Conservation (phyloP, 1,140 invertebrate genomes). For the Helicorthomorpha holstii region DNA sequence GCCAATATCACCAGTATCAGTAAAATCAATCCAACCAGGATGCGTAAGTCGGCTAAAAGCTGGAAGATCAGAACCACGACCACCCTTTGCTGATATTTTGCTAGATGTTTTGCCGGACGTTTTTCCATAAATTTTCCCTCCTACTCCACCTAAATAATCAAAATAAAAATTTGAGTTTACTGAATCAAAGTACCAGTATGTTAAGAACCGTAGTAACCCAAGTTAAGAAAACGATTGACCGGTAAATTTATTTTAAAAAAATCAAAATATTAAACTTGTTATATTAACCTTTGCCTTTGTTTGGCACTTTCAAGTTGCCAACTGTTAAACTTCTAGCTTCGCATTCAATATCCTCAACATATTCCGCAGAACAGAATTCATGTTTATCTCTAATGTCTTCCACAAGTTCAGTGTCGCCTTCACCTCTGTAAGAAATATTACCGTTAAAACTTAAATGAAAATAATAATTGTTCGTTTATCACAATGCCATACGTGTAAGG, state of each 20-base stretch:
- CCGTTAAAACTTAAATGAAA: not conserved
- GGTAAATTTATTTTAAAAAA: not conserved
- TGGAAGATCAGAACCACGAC: too few relatives aligned
- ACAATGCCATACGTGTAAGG: conserved; percentile 11
- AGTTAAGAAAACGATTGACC: too few relatives aligned
- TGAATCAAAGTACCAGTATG: too few relatives aligned
- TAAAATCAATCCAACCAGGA: conserved; percentile 9
- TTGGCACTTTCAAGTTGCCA: not conserved
- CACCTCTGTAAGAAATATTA: not conserved
- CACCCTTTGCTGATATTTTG: too few relatives aligned
- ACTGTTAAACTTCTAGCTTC: not conserved
- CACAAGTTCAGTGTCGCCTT: conserved; percentile 21
- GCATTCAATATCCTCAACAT: conserved; percentile 18
- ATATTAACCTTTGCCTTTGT: not conserved
- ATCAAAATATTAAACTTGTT: not conserved
- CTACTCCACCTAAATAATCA: too few relatives aligned
- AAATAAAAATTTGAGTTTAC: too few relatives aligned
- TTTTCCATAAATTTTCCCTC: too few relatives aligned
- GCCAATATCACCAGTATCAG: conserved; percentile 11
- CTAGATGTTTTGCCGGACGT: too few relatives aligned
- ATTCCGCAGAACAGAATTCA: conserved; percentile 13
- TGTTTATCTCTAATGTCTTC: conserved; percentile 14
- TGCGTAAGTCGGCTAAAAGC: too few relatives aligned
- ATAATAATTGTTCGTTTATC: not conserved
- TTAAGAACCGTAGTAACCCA: too few relatives aligned